A percentile compares a stretch with the other conserved stretches of the same genome.
phyloP scores from a whole-genome alignment of 2,113 vertebrate species.

The Prinia subflava region DNA sequence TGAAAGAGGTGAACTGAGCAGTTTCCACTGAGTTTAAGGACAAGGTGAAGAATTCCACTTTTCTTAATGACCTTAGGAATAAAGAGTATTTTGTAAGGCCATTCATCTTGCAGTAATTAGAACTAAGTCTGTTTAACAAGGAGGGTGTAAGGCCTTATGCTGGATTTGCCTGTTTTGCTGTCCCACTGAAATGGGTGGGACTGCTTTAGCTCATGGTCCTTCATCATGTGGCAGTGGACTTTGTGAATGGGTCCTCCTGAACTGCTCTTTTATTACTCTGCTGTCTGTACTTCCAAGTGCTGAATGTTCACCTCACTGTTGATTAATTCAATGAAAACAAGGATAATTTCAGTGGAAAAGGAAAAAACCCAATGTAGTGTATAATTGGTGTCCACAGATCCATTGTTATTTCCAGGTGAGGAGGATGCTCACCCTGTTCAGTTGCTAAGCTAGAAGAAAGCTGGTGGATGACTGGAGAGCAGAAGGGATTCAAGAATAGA shows the following conservation, averaged over 20 bases:
- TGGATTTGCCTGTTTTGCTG: background rate
- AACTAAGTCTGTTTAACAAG: background rate
- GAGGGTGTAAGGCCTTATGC: background rate
- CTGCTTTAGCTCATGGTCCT: background rate
- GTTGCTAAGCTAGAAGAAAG: background rate
- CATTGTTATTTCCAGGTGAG: background rate
- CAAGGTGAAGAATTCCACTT: constrained; percentile 23
- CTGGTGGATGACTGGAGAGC: background rate
- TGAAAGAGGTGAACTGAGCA: background rate
- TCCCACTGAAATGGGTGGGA: background rate
- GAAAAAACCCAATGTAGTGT: background rate
- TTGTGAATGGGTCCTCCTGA: background rate
- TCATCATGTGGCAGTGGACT: background rate
- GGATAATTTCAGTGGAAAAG: background rate
- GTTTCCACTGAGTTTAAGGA: constrained; percentile 25
- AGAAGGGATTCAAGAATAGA: background rate
- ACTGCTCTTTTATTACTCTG: background rate
- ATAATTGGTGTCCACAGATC: background rate
- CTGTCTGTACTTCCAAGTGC: background rate
- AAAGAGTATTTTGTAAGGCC: background rate
- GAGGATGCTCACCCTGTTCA: background rate
- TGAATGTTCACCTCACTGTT: background rate
- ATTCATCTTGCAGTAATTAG: background rate
- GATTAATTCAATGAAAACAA: background rate
- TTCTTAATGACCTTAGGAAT: background rate